These are phyloP conservation scores for Caenorhabditis macrosperma DNA, from an alignment of 2,888 invertebrate species.

Conservation along the genomic window DNA sequence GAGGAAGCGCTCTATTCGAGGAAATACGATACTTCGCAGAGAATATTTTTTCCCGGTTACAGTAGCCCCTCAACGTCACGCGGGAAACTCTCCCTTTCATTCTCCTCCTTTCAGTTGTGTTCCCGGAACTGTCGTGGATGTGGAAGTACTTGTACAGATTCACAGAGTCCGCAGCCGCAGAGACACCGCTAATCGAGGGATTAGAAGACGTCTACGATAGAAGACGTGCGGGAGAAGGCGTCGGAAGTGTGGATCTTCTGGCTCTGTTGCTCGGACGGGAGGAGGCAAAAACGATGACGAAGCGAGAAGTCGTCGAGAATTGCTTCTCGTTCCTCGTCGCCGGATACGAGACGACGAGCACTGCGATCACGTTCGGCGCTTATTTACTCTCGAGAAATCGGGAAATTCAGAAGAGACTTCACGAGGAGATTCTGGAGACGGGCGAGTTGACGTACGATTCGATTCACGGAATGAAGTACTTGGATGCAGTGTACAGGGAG, in stretches of 20 bases:
- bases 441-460: conserved; percentile 47
- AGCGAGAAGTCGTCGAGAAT: conserved; percentile 80
- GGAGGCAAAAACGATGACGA: conserved; percentile 46
- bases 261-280: conserved; percentile 61
- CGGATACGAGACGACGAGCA: conserved; percentile 83
- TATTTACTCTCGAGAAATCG: conserved; percentile 82
- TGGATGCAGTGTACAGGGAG: conserved; percentile 77
- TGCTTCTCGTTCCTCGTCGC: conserved; percentile 82
- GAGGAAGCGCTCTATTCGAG: too few relatives aligned
- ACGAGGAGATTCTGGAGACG: conserved; percentile 81
- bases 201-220: conserved; percentile 57
- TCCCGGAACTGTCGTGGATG: conserved; percentile 63
- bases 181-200: conserved; percentile 57
- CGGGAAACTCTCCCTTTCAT: background rate
- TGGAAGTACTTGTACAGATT: conserved; percentile 60
- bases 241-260: conserved; percentile 67
- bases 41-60: too few relatives aligned
- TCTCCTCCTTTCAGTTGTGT: conserved; percentile 24
- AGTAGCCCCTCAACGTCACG: too few relatives aligned
- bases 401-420: conserved; percentile 81
- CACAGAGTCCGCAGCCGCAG: conserved; percentile 38
- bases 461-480: conserved; percentile 70
- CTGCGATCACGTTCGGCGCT: conserved; percentile 82
- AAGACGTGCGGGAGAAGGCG: conserved; percentile 50
- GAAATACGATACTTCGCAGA: too few relatives aligned